These are phyloP conservation scores for Leucozona laternaria DNA, from an alignment of 2,888 invertebrate species.

Conservation along the genomic window DNA sequence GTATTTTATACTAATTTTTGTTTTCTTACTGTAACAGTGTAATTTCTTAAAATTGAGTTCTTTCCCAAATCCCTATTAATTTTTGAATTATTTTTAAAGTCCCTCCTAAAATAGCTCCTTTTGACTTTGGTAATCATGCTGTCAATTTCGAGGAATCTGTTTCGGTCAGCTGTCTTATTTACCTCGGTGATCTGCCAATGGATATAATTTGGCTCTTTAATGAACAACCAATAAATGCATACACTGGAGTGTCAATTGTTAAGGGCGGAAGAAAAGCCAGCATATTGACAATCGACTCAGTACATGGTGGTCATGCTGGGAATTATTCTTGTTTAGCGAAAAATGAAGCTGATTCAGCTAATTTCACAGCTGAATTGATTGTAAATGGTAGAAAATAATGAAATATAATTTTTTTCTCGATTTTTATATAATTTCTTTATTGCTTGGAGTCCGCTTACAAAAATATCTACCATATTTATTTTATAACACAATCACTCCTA, in stretches of 20 bases:
- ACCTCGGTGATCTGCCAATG: slow-evolving; percentile 86
- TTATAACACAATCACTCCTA: too few relatives aligned
- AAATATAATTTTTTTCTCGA: slow-evolving; percentile 77
- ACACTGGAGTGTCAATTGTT: slow-evolving; percentile 83
- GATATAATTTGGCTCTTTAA: slow-evolving; percentile 87
- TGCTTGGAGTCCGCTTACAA: slow-evolving; percentile 32
- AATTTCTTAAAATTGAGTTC: neutral
- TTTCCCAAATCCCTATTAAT: slow-evolving; percentile 11
- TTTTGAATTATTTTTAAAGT: slow-evolving; percentile 86
- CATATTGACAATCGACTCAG: slow-evolving; percentile 87
- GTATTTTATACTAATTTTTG: neutral
- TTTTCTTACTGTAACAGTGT: neutral
- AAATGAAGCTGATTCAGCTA: slow-evolving; percentile 88
- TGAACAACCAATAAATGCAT: slow-evolving; percentile 82
- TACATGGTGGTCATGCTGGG: slow-evolving; percentile 88
- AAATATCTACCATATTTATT: too few relatives aligned
- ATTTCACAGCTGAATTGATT: slow-evolving; percentile 88
- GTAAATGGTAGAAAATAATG: slow-evolving; percentile 86
- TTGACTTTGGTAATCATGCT: slow-evolving; percentile 87
- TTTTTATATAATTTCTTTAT: slow-evolving; percentile 79
- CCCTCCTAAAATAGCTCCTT: slow-evolving; percentile 85
- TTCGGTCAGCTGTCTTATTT: slow-evolving; percentile 84
- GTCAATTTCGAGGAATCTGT: slow-evolving; percentile 86
- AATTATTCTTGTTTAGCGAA: slow-evolving; percentile 90
- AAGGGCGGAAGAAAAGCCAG: slow-evolving; percentile 86